Evolutionary conservation across 2,888 invertebrate genomes (phyloP), one percentile per base, ranked within the genome.

Genomic region (Lasioglossum figueresi): DNA sequence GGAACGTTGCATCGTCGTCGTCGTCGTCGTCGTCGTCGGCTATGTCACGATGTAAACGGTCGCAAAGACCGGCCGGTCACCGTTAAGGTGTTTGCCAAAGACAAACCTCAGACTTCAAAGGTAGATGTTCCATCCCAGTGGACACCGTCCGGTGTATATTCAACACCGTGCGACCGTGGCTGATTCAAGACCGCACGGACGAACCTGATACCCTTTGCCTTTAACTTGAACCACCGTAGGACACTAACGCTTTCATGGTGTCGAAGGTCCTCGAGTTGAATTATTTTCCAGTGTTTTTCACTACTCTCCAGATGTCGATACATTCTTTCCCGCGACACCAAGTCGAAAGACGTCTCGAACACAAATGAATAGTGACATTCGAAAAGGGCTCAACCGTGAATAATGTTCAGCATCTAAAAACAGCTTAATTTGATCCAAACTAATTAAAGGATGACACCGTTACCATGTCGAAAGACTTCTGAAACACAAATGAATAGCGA

Each of bases 121-220:
- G 83, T 80, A 83, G 85, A 88, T 88, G 91, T 93, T 94, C 92
- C 93, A 90, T 89, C 80, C 91, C 91, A 92, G 87, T 91, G 92
- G 90, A 88, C 92, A 91, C 90, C 86, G 90, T 92, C 93, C 92
- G 93, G 93, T 93, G 79, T 93, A 91, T 89, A 94, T 91, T 88
- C 90, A 93, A 93, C 91, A 93, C 93, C 93, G 93, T 94, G 94
- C 87, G 94, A 94, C 82, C 87, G 45, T 83, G 85, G 74, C 82
- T 80, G 71, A 84, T 83, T 82, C 82, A 79, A 73, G 52, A 85
- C 86, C 88, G 56, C 87, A 89, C 74, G 66, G 84, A 88, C 92
- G 91, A 91, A 93, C 91, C 82, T 88, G 93, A 93, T 88, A 93
- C 92, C 91, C 81, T 89, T 91, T 89, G 82, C 91, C 89, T 91